Evolutionary conservation across 2,797 vertebrate species (phyloP).

Genomic region (Sphenopsis melanotis): DNA sequence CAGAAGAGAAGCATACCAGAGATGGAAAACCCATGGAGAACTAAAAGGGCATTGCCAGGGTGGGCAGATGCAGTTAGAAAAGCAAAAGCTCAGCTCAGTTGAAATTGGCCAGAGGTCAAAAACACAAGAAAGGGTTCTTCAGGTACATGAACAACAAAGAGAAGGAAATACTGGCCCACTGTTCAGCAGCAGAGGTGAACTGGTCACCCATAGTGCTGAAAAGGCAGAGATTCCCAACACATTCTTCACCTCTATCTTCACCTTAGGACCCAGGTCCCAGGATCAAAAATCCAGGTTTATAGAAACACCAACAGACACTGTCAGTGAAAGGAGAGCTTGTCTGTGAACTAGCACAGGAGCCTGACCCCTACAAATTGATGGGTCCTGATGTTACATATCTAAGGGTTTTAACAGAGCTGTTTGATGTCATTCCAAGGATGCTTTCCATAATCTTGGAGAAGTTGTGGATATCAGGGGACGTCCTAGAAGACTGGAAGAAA

Average conservation of each 20-base stretch:
- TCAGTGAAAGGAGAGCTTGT: not conserved
- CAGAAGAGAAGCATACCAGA: accelerated
- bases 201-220: not conserved
- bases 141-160: not conserved
- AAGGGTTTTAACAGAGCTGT: not conserved
- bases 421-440: not conserved
- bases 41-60: not conserved
- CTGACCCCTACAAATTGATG: not conserved
- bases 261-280: not conserved
- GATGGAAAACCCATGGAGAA: not conserved
- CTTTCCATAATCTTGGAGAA: not conserved
- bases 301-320: not conserved
- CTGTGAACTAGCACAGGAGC: not conserved
- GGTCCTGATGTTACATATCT: not conserved
- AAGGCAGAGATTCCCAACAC: not conserved
- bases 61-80: not conserved
- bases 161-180: not conserved
- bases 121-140: not conserved
- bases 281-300: not conserved
- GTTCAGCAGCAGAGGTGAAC: not conserved
- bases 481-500: not conserved
- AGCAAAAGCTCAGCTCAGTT: not conserved
- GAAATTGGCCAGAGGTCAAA: not conserved
- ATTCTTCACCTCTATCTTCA: not conserved
- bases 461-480: accelerated